A percentile compares a stretch with the other conserved stretches of the same genome.
phyloP scores from a whole-genome alignment of 2,888 invertebrate species.

The Uropetala carovei region DNA sequence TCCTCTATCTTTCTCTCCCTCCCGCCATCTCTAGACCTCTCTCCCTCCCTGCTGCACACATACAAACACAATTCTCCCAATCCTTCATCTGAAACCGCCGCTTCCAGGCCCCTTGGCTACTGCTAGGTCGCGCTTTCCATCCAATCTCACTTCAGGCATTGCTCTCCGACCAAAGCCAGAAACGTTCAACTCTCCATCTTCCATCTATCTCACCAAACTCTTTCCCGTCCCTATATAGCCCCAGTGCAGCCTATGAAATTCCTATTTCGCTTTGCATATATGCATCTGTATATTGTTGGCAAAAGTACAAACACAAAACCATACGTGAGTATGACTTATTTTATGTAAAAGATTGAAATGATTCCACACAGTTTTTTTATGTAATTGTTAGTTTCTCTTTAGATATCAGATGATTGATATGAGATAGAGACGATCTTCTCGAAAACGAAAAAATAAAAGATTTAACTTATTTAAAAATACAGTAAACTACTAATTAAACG shows the following conservation, averaged over 20 bases:
- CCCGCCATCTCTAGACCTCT: neutral
- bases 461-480: too few species aligned
- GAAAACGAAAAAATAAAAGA: too few species aligned
- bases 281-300: too few species aligned
- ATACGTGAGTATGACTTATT: too few species aligned
- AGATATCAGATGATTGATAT: too few species aligned
- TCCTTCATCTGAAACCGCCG: neutral
- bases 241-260: neutral
- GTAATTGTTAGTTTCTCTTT: too few species aligned
- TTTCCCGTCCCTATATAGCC: neutral
- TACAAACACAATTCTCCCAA: neutral
- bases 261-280: too few species aligned
- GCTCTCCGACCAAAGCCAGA: neutral
- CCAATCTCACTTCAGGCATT: neutral
- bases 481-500: too few species aligned
- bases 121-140: neutral
- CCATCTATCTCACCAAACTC: neutral
- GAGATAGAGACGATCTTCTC: too few species aligned
- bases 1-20: neutral
- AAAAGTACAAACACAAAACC: too few species aligned
- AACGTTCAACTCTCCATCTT: constrained; percentile 16
- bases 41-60: neutral
- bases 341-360: too few species aligned
- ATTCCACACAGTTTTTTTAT: too few species aligned
- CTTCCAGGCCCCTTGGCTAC: neutral